A percentile compares a stretch with the other conserved stretches of the same genome.
These are phyloP conservation scores for Leptinotarsa peninsularis DNA, from an alignment of 2,888 invertebrate genomes.

Conservation along the genomic window DNA sequence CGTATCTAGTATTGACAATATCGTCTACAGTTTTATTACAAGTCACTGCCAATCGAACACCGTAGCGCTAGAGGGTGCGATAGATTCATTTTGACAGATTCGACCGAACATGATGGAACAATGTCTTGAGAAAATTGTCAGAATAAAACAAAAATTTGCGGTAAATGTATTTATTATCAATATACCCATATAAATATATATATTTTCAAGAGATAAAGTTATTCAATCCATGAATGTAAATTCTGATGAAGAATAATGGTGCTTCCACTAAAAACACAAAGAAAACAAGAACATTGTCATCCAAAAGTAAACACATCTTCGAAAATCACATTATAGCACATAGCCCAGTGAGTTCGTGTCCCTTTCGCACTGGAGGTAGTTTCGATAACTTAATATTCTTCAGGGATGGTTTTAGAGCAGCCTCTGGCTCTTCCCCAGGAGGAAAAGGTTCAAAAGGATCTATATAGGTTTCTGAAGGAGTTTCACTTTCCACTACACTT, in stretches of 20 bases:
- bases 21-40: no score
- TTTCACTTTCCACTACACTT: slow-evolving; percentile 43
- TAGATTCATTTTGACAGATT: no score
- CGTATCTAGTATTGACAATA: no score
- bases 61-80: no score
- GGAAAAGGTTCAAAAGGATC: slow-evolving; percentile 70
- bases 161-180: not conserved
- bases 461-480: slow-evolving; percentile 48
- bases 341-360: slow-evolving; percentile 85
- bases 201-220: not conserved
- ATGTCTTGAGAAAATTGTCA: no score
- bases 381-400: slow-evolving; percentile 76
- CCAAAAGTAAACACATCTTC: slow-evolving; percentile 29
- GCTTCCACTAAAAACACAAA: slow-evolving; percentile 30
- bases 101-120: no score
- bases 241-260: not conserved
- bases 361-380: slow-evolving; percentile 79
- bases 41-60: no score
- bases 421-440: slow-evolving; percentile 70
- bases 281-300: slow-evolving; percentile 23
- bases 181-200: not conserved
- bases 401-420: slow-evolving; percentile 75
- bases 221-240: not conserved
- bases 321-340: slow-evolving; percentile 84
- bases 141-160: not conserved